Percentiles rank a stretch among this genome's conserved stretches.
These are phyloP conservation scores for Lasioglossum oenotherae DNA, from an alignment of 2,888 invertebrate genomes.

Conservation along the genomic window DNA sequence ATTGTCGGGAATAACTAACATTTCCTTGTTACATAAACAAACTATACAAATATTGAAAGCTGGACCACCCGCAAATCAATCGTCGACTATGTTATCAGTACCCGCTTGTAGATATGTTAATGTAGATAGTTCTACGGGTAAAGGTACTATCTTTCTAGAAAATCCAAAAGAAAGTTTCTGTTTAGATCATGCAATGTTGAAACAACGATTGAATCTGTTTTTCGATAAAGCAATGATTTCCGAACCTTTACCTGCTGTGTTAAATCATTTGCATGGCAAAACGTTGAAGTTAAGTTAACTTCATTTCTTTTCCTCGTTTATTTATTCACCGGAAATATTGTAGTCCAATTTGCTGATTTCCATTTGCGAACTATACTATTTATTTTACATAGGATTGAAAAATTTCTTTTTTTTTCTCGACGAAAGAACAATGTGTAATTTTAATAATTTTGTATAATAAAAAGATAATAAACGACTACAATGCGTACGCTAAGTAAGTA, in stretches of 20 bases:
- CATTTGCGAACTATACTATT: constrained; percentile 36
- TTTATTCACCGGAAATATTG: constrained; percentile 47
- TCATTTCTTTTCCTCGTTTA: constrained; percentile 30
- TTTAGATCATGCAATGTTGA: constrained; percentile 57
- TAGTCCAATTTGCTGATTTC: constrained; percentile 25
- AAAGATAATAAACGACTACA: constrained; percentile 45
- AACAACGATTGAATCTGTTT: constrained; percentile 50
- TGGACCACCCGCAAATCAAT: constrained; percentile 72
- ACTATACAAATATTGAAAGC: constrained; percentile 78
- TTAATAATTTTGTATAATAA: constrained; percentile 32
- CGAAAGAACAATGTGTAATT: constrained; percentile 28
- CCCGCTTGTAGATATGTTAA: constrained; percentile 89
- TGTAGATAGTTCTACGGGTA: constrained; percentile 85
- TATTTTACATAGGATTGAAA: constrained; percentile 36
- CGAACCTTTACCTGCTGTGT: constrained; percentile 39
- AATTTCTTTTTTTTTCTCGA: not conserved
- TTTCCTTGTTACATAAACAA: constrained; percentile 73
- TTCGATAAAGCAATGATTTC: constrained; percentile 45
- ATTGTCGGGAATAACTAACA: constrained; percentile 63
- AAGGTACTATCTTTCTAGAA: constrained; percentile 88
- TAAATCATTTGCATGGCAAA: constrained; percentile 56
- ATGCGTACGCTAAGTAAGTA: constrained; percentile 28
- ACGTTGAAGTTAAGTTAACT: constrained; percentile 58
- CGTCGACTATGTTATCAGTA: constrained; percentile 46
- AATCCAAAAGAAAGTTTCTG: constrained; percentile 87